Percentiles rank a stretch among this genome's conserved stretches.
phyloP scores from a whole-genome alignment of 2,888 invertebrate species.

The Epinotia ramella region DNA sequence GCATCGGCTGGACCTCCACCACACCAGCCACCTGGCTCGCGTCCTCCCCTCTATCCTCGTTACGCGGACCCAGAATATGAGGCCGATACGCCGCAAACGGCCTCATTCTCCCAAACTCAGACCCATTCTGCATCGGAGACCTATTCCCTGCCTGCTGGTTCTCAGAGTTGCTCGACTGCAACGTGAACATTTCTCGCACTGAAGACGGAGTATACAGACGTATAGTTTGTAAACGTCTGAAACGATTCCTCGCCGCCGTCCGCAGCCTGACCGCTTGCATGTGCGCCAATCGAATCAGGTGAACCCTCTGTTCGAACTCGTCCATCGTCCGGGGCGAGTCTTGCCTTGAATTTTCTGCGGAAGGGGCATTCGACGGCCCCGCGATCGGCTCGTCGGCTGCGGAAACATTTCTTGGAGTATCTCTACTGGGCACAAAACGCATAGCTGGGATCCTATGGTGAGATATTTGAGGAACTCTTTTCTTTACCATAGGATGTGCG shows the following conservation, averaged over 20 bases:
- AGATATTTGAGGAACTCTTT: slow-evolving; percentile 68
- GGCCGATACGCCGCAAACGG: slow-evolving; percentile 62
- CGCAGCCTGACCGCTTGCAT: slow-evolving; percentile 74
- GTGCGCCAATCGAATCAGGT: slow-evolving; percentile 75
- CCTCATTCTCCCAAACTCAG: slow-evolving; percentile 56
- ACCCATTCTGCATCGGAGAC: slow-evolving; percentile 53
- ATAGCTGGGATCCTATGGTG: slow-evolving; percentile 74
- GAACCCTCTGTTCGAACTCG: slow-evolving; percentile 72
- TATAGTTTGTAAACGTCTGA: slow-evolving; percentile 75
- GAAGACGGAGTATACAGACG: slow-evolving; percentile 77
- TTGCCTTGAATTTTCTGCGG: slow-evolving; percentile 51
- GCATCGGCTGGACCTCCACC: slow-evolving; percentile 63
- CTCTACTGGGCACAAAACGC: slow-evolving; percentile 64
- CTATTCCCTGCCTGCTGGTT: slow-evolving; percentile 57
- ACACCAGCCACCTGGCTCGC: slow-evolving; percentile 49
- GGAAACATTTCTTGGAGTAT: slow-evolving; percentile 53
- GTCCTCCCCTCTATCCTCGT: slow-evolving; percentile 56
- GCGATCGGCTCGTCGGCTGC: slow-evolving; percentile 66
- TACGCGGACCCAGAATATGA: slow-evolving; percentile 61
- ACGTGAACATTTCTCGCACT: slow-evolving; percentile 74
- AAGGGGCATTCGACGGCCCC: slow-evolving; percentile 64
- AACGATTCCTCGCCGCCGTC: slow-evolving; percentile 73
- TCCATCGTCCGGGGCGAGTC: slow-evolving; percentile 60
- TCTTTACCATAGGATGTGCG: slow-evolving; percentile 72
- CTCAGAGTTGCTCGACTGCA: slow-evolving; percentile 61